These are phyloP conservation scores for Cantharis rufa DNA, from an alignment of 2,888 invertebrate species.

Conservation along the genomic window DNA sequence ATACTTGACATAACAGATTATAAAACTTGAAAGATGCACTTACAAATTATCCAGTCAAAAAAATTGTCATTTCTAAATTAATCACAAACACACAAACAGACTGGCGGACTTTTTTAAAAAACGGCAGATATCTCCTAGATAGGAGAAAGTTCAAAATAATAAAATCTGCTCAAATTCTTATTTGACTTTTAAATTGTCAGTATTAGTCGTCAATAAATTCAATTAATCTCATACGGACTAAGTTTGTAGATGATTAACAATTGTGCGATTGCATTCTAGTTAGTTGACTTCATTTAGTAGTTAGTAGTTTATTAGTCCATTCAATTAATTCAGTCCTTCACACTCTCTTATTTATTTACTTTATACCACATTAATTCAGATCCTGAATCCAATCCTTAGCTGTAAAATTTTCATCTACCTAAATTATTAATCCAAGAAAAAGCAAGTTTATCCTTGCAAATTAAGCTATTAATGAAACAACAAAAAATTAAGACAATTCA, in stretches of 20 bases:
- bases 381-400: background rate
- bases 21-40: background rate
- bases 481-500: no score
- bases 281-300: background rate
- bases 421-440: background rate
- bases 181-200: background rate
- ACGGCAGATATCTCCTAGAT: background rate
- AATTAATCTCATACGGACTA: background rate
- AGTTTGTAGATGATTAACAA: background rate
- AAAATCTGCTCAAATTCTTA: background rate
- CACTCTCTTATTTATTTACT: background rate
- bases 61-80: background rate
- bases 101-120: background rate
- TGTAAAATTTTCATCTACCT: background rate
- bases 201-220: background rate
- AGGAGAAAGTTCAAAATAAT: background rate
- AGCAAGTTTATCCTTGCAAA: background rate
- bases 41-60: background rate
- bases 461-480: background rate
- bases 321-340: background rate
- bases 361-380: background rate
- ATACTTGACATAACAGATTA: background rate
- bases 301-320: background rate
- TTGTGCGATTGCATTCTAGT: background rate
- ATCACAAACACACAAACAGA: background rate